Evolutionary conservation across 2,888 invertebrate genomes (phyloP), one percentile per base, ranked within the genome.

Genomic region (Linnaemya vulpina): DNA sequence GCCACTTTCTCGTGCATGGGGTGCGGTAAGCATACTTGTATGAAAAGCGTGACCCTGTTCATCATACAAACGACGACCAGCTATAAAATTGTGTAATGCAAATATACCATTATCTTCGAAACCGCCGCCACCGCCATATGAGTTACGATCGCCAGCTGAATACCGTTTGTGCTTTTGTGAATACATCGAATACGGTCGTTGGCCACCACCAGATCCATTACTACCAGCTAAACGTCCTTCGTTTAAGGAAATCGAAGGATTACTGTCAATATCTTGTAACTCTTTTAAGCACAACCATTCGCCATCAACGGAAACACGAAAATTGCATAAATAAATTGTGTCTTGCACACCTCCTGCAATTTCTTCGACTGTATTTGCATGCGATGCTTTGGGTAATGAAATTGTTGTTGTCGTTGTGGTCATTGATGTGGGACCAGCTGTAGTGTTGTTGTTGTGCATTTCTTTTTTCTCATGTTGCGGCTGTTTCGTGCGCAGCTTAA

Each of bases 241-340:
- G 9, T 51, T 65, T 22, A 87, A 87, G 74, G 82, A 86, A 15
- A 83, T 67, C 60, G 86, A 73, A 11, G 84, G 79, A 67, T 77
- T 80, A 17, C 80, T 82, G 90, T 97, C 97, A 91, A 98, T 96
- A 92, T 98, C 98, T 89, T 98, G 97, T 83, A 98, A 93, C 92
- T 98, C 98, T 92, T 98, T 97, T 78, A 98, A 93, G 91, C 98
- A 98, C 82, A 98, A 94, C 98, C 98, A 98, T 92, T 98, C 98
- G 83, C 98, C 98, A 90, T 98, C 98, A 58, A 98, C 98, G 71
- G 98, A 98, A 8, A 98, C 98, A 80, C 98, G 96, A 93, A 98
- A 98, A 93, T 98, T 98, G 94, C 98, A 98, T 92, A 98, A 93
- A 93, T 98, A 98, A 90, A 98, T 98, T 79, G 98, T 98, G 92